These are phyloP conservation scores for Galbula dea DNA, from an alignment of 2,113 vertebrate genomes.

Conservation along the genomic window DNA sequence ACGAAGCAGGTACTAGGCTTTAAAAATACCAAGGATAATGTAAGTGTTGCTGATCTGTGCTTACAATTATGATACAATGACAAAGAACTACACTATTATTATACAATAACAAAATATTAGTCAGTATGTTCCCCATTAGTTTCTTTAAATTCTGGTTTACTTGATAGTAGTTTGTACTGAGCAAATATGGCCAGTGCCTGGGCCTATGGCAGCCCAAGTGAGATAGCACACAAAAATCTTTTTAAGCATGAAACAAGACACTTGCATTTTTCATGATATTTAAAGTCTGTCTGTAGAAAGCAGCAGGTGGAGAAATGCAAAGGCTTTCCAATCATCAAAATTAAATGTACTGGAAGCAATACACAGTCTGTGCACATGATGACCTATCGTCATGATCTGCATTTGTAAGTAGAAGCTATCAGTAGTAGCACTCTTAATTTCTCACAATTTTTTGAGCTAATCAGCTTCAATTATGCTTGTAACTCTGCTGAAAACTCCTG, in stretches of 20 bases:
- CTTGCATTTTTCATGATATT: background rate
- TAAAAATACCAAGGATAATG: background rate
- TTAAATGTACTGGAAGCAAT: background rate
- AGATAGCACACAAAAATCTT: background rate
- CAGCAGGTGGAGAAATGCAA: background rate
- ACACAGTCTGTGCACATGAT: background rate
- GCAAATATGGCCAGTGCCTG: background rate
- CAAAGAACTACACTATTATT: no score
- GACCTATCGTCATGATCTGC: background rate
- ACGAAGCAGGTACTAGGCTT: background rate
- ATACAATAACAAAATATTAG: background rate
- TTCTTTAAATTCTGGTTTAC: background rate
- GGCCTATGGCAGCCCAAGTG: background rate
- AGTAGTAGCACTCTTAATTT: background rate
- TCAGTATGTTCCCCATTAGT: background rate
- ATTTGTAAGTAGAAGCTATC: background rate
- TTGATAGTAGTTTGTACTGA: background rate
- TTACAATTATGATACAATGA: background rate
- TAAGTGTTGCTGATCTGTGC: background rate
- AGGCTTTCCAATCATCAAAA: background rate
- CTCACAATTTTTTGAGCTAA: background rate
- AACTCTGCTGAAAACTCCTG: background rate
- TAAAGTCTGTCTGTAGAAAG: background rate
- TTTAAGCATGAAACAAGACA: background rate
- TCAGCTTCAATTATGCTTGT: background rate